Evolutionary conservation across 2,888 invertebrate genomes (phyloP), one percentile per base, ranked within the genome.

Genomic region (Phragmatobia fuliginosa): DNA sequence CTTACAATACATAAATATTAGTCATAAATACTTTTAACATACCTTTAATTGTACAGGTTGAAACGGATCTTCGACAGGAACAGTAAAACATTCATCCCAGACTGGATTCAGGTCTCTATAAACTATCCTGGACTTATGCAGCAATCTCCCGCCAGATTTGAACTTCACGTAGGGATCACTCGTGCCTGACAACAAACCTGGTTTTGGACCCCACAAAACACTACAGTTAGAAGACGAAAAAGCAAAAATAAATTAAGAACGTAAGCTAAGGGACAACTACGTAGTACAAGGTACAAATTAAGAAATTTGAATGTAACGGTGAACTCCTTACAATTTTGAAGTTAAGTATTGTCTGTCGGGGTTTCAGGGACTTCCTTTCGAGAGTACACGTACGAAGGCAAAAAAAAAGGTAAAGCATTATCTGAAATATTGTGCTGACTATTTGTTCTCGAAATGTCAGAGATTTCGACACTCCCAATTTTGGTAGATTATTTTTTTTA

Each of bases 81-180:
- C 96, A 14, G 97, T 97, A 92, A 99, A 99, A 82, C 97, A 97
- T 92, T 99, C 99, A 88, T 99, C 99, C 99, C 99, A 99, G n/a
- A 97, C 96, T 0, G 99, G 99, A 94, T 99, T 99, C 73, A 99
- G 96, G 91, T 98, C 99, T 84, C 99, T 96, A 91, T 98, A 98
- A 73, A 99, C 97, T 69, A 98, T 99, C 88, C 97, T 97, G 81
- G 99, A 99, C 95, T 99, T 99, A 95, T 99, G 98, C 80, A 99
- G 96, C 80, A 99, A 95, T 75, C 98, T 96, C 49, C 98, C 98
- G 18, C 97, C 97, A 76, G 97, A 95, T 94, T 99, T 99, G 94
- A 99, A 99, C 96, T 99, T 99, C 69, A 99, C 99, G 94, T 99
- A 99, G 32, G 99, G 99, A 95, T 99, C 99, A 92, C 99, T 99